A percentile compares a stretch with the other conserved stretches of the same genome.
Conservation (phyloP, 2,113 vertebrate species). For the Dendropsophus ebraccatus region DNA sequence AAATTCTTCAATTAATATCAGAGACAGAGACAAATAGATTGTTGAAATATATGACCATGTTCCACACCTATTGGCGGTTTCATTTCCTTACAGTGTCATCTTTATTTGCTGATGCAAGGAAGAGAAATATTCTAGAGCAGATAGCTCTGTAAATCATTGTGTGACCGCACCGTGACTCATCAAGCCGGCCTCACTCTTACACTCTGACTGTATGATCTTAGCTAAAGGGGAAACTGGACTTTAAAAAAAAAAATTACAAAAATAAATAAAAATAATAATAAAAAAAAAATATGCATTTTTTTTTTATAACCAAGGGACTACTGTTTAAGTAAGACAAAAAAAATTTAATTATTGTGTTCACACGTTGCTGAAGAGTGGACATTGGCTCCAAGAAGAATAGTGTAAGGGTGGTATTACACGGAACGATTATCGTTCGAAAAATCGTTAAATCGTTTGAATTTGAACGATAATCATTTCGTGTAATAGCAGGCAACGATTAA, state of each 20-base stretch:
- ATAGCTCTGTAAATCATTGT: background rate
- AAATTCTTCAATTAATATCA: background rate
- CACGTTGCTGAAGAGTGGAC: too few species aligned
- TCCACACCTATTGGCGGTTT: background rate
- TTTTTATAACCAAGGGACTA: background rate
- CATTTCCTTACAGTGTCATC: slow-evolving; percentile 14
- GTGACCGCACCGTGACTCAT: background rate
- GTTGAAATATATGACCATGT: background rate
- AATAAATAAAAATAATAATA: background rate
- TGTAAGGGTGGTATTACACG: too few species aligned
- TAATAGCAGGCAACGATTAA: too few species aligned
- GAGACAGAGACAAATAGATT: background rate
- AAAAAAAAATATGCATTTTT: too few species aligned
- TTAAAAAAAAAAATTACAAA: background rate
- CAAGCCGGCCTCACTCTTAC: background rate
- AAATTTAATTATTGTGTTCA: too few species aligned
- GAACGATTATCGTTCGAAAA: too few species aligned
- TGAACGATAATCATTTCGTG: too few species aligned
- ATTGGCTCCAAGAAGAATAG: too few species aligned
- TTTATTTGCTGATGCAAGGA: slow-evolving; percentile 15
- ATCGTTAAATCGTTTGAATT: too few species aligned
- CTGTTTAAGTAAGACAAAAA: background rate
- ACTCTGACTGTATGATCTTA: background rate
- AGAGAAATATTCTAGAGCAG: background rate
- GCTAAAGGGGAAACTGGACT: background rate